Evolutionary conservation across 2,113 vertebrate species (phyloP).

Genomic region (Gila orcuttii): DNA sequence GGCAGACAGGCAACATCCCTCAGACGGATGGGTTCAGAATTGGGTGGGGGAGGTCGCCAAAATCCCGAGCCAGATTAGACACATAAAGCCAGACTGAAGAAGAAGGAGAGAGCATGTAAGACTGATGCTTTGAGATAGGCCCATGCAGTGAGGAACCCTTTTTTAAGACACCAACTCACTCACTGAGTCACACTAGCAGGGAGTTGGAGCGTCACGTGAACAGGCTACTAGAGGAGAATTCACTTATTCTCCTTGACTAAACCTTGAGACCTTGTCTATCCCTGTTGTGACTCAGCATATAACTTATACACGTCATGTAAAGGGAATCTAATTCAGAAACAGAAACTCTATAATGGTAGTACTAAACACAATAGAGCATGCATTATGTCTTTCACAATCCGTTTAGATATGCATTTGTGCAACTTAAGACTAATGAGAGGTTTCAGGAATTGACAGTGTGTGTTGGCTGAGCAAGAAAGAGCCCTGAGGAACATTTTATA

Average conservation of each 20-base stretch:
- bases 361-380: neutral
- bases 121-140: conserved; percentile 17
- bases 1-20: conserved; percentile 18
- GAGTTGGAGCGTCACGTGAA: neutral
- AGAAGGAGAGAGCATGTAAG: neutral
- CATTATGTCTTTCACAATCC: neutral
- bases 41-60: conserved; percentile 4
- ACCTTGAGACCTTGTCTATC: conserved; percentile 22
- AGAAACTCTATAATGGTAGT: neutral
- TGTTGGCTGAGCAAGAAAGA: neutral
- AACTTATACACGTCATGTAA: neutral
- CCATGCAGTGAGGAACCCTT: neutral
- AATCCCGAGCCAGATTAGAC: conserved; percentile 35
- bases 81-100: neutral
- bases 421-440: conserved; percentile 12
- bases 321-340: conserved; percentile 9
- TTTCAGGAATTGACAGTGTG: conserved; percentile 11
- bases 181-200: neutral
- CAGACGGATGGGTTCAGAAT: neutral
- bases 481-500: neutral
- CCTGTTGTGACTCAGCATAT: conserved; percentile 38
- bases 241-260: conserved; percentile 16
- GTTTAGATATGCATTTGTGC: conserved; percentile 3
- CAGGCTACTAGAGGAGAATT: neutral
- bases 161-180: neutral